phyloP scores from a whole-genome alignment of 2,888 invertebrate genomes.

The Peribatodes rhomboidaria region DNA sequence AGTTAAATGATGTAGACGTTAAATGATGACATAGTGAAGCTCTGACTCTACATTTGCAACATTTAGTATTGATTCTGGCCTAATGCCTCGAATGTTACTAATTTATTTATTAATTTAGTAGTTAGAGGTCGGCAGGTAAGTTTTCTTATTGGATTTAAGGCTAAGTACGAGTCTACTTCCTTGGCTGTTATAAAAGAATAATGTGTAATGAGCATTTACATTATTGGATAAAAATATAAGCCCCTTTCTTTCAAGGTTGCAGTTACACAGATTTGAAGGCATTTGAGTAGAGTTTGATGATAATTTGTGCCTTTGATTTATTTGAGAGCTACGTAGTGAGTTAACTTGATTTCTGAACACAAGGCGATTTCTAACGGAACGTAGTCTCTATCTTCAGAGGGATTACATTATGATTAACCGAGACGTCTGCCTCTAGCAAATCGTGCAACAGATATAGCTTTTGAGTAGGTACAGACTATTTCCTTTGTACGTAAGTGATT shows the following conservation, averaged over 20 bases:
- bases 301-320: background rate
- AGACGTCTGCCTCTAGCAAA: constrained; percentile 42
- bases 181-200: background rate
- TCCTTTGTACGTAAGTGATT: background rate
- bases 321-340: background rate
- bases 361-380: background rate
- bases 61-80: constrained; percentile 42
- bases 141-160: constrained; percentile 3
- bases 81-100: background rate
- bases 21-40: constrained; percentile 22
- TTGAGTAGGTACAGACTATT: constrained; percentile 21
- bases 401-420: background rate
- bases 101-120: background rate
- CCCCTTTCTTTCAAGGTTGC: background rate
- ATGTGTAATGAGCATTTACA: background rate
- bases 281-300: background rate
- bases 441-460: constrained; percentile 45
- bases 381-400: background rate
- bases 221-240: background rate
- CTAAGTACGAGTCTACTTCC: background rate
- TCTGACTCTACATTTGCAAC: constrained; percentile 1
- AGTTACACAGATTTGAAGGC: background rate
- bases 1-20: constrained; percentile 13
- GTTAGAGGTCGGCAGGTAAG: background rate
- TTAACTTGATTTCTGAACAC: background rate